phyloP scores from a whole-genome alignment of 1,140 invertebrate species.

The Temnothorax curvispinosus region DNA sequence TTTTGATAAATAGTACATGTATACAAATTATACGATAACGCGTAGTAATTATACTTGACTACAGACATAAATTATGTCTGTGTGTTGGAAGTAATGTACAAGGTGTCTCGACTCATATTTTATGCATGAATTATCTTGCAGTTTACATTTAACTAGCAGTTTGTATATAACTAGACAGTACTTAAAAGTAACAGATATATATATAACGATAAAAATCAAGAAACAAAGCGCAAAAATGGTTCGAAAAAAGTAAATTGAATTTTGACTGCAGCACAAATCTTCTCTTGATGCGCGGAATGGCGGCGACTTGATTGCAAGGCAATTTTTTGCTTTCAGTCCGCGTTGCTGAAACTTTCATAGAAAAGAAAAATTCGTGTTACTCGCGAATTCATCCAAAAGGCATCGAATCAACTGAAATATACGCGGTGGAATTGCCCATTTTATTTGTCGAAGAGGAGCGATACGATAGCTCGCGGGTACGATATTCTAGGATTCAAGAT shows the following conservation, averaged over 20 bases:
- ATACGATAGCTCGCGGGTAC: constrained; percentile 28
- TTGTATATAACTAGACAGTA: not conserved
- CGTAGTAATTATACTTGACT: not conserved
- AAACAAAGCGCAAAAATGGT: not conserved
- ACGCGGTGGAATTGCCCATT: not conserved
- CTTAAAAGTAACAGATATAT: not conserved
- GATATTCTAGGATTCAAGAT: constrained; percentile 37
- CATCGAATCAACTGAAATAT: not conserved
- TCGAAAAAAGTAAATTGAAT: constrained; percentile 24
- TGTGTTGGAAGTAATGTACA: not conserved
- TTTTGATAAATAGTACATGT: not conserved
- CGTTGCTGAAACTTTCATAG: constrained; percentile 3
- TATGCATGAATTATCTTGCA: not conserved
- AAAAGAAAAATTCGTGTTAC: not conserved
- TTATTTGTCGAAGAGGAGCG: constrained; percentile 6
- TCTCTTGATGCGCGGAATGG: not conserved
- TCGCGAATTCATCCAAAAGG: not conserved
- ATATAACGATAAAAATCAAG: not conserved
- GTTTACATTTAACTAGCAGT: not conserved
- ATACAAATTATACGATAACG: not conserved
- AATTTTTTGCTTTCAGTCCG: constrained; percentile 4
- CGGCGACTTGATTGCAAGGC: constrained; percentile 1
- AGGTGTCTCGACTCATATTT: not conserved
- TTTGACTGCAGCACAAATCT: not conserved
- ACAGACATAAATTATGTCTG: not conserved